Evolutionary conservation across 2,113 vertebrate genomes (phyloP), one percentile per base, ranked within the genome.

Genomic region (Brienomyrus brachyistius): DNA sequence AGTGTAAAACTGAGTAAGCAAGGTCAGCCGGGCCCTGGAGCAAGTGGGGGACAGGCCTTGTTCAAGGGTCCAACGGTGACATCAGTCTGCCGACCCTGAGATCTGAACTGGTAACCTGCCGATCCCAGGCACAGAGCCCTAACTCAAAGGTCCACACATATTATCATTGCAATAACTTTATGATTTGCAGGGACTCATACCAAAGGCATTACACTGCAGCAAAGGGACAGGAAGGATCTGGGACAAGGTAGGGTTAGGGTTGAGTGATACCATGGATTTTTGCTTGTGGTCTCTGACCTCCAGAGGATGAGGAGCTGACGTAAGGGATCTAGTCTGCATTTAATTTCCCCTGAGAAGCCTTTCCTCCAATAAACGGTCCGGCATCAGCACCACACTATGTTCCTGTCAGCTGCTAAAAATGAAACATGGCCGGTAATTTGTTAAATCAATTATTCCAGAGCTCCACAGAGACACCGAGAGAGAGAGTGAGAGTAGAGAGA

Each of bases 301-400:
- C 19, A 23, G 82, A 8, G n/a, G 13, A 19, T 84, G 50, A 54
- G 43, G 48, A 62, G 59, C 47, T 91, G 91, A 91, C 93, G 92
- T 93, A 94, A 91, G 93, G 94, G n/a, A 48, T 93, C 93, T 92
- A 90, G 92, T 92, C 94, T 91, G 91, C 91, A 92, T 95, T 96
- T 95, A 91, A 96, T 95, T 95, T 96, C 93, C 95, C 95, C 95
- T 93, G 95, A 95, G 92, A 94, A 93, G 91, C 94, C 93, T 95
- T 95, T 94, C 94, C 94, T 95, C 93, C 93, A 74, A 89, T 88
- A 45, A 89, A 84, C 62, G 77, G 83, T 82, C 5, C 15, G 7
- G 90, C 80, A 82, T 59, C 50, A 83, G 90, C 87, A 51, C 56
- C 80, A 77, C 80, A 91, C 92, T 94, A 94, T 92, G 91, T 93